Conservation (phyloP, 2,888 invertebrate genomes). For the Drosophila subsilvestris region DNA sequence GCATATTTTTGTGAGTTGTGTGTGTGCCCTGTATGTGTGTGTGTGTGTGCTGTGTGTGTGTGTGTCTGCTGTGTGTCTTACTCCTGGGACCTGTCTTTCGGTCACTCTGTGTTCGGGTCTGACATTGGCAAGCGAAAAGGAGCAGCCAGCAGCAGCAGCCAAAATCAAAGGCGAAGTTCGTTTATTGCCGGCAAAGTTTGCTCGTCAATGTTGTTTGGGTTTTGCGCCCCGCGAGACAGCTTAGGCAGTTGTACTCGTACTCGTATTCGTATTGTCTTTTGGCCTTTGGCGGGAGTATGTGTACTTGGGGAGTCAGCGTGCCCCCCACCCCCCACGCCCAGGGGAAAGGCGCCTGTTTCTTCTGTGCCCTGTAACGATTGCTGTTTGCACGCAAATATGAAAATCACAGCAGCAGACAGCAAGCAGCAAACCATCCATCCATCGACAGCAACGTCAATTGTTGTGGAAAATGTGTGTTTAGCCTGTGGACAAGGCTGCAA, state of each 20-base stretch:
- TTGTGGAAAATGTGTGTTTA: conserved; percentile 52
- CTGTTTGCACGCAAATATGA: conserved; percentile 72
- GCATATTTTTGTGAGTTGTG: conserved; percentile 34
- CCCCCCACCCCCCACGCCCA: too few species aligned
- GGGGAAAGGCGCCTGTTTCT: conserved; percentile 21
- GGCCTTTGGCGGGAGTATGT: conserved; percentile 15
- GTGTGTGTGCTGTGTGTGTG: conserved; percentile 50
- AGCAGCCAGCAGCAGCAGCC: conserved; percentile 31
- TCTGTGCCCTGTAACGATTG: conserved; percentile 42
- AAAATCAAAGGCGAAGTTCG: conserved; percentile 71
- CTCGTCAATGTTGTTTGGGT: conserved; percentile 56
- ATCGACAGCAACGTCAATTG: conserved; percentile 51
- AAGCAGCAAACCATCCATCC: conserved; percentile 17
- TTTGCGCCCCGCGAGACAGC: conserved; percentile 64
- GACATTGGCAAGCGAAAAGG: conserved; percentile 19
- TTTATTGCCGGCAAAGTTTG: conserved; percentile 57
- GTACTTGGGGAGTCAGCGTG: too few species aligned
- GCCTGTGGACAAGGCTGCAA: conserved; percentile 49
- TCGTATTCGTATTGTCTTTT: conserved; percentile 51
- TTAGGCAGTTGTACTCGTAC: conserved; percentile 59
- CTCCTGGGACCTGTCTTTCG: conserved; percentile 72
- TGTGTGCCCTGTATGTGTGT: conserved; percentile 29
- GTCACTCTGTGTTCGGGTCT: conserved; percentile 40
- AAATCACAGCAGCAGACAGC: conserved; percentile 59
- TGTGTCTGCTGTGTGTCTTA: conserved; percentile 59